phyloP scores from a whole-genome alignment of 2,113 vertebrate species.

The Stigmatopora argus region DNA sequence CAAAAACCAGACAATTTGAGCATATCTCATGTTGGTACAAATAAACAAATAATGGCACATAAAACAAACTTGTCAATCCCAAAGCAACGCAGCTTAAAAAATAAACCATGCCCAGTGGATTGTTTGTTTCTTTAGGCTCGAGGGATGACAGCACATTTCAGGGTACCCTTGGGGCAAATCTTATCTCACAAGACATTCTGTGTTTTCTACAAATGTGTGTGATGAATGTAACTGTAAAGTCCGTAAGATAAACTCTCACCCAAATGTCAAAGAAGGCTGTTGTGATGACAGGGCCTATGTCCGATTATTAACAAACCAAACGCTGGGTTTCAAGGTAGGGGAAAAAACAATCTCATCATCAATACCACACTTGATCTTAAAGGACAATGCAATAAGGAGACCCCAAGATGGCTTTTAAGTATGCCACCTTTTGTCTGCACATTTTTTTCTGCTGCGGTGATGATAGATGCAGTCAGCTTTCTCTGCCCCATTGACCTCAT shows the following conservation, averaged over 20 bases:
- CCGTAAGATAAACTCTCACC: conserved; percentile 19
- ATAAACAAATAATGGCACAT: conserved; percentile 27
- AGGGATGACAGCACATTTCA: conserved; percentile 29
- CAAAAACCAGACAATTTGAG: conserved; percentile 20
- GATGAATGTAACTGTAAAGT: conserved; percentile 13
- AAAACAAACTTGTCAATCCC: conserved; percentile 40
- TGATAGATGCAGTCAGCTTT: conserved; percentile 67
- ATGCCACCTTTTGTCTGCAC: conserved; percentile 65
- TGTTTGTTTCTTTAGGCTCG: conserved; percentile 18
- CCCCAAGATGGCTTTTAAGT: conserved; percentile 60
- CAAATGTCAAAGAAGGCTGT: conserved; percentile 3
- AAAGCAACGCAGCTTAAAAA: conserved; percentile 26
- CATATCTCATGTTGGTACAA: conserved; percentile 28
- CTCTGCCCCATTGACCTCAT: conserved; percentile 64
- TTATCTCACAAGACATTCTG: conserved; percentile 29
- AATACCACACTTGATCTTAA: conserved; percentile 31
- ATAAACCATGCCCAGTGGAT: conserved; percentile 8
- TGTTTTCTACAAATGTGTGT: conserved; percentile 14
- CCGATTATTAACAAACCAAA: conserved; percentile 37
- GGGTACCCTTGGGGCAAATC: conserved; percentile 13
- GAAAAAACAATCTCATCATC: conserved; percentile 33
- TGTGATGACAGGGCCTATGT: no score
- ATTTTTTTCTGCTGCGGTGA: conserved; percentile 57
- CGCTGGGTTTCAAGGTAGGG: conserved; percentile 15
- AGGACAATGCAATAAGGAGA: conserved; percentile 41